Conservation (phyloP, 2,888 invertebrate species). For the Spisula subtruncata region DNA sequence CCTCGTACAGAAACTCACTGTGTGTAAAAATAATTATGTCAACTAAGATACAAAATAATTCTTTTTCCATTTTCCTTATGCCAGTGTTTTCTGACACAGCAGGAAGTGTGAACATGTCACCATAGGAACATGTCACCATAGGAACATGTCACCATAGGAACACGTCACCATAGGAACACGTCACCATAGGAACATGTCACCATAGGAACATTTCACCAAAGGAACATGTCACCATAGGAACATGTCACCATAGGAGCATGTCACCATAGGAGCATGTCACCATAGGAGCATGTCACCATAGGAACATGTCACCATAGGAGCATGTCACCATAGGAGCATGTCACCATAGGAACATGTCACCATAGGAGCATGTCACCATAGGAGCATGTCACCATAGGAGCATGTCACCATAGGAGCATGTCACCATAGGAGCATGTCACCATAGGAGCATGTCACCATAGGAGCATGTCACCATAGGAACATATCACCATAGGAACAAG, state of each 20-base stretch:
- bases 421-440: neutral
- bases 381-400: no score
- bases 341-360: neutral
- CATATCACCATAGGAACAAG: neutral
- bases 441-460: no score
- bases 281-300: neutral
- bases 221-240: no score
- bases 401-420: neutral
- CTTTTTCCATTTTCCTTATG: neutral
- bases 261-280: no score
- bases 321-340: no score
- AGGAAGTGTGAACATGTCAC: neutral
- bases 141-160: no score
- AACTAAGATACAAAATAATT: neutral
- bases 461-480: neutral
- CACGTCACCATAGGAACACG: no score
- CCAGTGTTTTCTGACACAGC: neutral
- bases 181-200: no score
- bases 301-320: neutral
- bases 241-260: no score
- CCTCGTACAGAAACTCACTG: constrained; percentile 13
- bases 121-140: no score
- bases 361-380: neutral
- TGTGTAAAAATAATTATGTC: neutral
- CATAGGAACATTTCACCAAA: no score